Conservation (phyloP, 1,140 invertebrate genomes). For the Laodelphax striatellus region DNA sequence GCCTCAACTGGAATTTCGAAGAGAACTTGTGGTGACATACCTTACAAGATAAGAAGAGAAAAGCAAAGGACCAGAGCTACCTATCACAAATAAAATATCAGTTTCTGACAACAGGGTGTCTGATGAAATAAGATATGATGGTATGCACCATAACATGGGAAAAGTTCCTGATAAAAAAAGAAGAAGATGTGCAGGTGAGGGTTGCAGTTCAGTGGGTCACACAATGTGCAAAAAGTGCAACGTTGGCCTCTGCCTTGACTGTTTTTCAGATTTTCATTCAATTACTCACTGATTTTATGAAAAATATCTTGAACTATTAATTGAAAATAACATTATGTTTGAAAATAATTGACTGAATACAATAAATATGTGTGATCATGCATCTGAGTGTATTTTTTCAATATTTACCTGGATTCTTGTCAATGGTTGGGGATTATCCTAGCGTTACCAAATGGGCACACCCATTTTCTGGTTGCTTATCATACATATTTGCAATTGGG, state of each 20-base stretch:
- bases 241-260: constrained; percentile 8
- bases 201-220: neutral
- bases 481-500: too few species aligned
- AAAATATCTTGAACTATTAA: neutral
- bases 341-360: neutral
- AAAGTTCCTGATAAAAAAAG: neutral
- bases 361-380: too few species aligned
- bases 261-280: constrained; percentile 5
- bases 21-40: constrained; percentile 18
- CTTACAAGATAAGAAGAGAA: constrained; percentile 16
- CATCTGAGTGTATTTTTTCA: too few species aligned
- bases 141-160: constrained; percentile 2
- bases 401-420: too few species aligned
- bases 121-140: constrained; percentile 9
- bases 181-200: constrained; percentile 9
- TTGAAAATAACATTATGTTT: neutral
- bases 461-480: too few species aligned
- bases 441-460: too few species aligned
- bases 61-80: neutral
- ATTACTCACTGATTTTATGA: neutral
- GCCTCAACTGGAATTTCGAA: constrained; percentile 21
- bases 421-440: too few species aligned
- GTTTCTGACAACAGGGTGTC: neutral
- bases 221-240: constrained; percentile 9
- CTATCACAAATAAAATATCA: neutral